A percentile compares a stretch with the other conserved stretches of the same genome.
Conservation (phyloP, 2,888 invertebrate species). For the Cryptocephalus primarius region DNA sequence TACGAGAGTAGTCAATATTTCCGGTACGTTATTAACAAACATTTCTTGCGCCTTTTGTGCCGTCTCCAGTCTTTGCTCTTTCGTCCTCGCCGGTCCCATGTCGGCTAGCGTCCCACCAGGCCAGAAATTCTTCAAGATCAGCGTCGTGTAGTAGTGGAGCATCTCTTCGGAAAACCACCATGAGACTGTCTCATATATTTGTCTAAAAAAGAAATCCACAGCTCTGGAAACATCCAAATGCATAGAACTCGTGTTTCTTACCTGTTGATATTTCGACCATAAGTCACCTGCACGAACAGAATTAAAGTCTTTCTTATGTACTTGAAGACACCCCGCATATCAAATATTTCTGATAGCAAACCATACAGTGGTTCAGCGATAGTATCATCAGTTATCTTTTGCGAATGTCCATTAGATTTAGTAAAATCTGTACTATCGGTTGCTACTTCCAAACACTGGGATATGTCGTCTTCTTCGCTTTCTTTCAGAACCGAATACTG, state of each 20-base stretch:
- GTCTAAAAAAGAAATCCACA: constrained; percentile 38
- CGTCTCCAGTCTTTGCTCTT: constrained; percentile 57
- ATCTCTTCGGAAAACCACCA: constrained; percentile 86
- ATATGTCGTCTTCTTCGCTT: constrained; percentile 71
- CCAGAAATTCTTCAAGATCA: constrained; percentile 36
- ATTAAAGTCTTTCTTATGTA: constrained; percentile 81
- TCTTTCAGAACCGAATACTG: constrained; percentile 42
- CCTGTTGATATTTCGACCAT: constrained; percentile 68
- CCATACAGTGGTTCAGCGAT: constrained; percentile 87
- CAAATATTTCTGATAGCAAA: constrained; percentile 80
- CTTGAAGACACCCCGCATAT: constrained; percentile 78
- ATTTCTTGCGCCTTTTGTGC: constrained; percentile 57
- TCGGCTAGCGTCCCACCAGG: constrained; percentile 28
- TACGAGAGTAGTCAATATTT: constrained; percentile 71
- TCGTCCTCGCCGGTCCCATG: constrained; percentile 41
- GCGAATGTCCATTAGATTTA: constrained; percentile 32
- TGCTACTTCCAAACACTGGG: constrained; percentile 61
- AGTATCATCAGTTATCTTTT: constrained; percentile 48
- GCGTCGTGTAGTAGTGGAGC: constrained; percentile 77
- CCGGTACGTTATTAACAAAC: constrained; percentile 63
- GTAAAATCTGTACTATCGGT: constrained; percentile 33
- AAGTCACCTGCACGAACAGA: constrained; percentile 65
- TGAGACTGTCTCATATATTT: constrained; percentile 76
- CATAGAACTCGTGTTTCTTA: too few species aligned
- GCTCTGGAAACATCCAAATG: too few species aligned